Conservation (phyloP, 2,797 vertebrate species). For the Urocyon cinereoargenteus region DNA sequence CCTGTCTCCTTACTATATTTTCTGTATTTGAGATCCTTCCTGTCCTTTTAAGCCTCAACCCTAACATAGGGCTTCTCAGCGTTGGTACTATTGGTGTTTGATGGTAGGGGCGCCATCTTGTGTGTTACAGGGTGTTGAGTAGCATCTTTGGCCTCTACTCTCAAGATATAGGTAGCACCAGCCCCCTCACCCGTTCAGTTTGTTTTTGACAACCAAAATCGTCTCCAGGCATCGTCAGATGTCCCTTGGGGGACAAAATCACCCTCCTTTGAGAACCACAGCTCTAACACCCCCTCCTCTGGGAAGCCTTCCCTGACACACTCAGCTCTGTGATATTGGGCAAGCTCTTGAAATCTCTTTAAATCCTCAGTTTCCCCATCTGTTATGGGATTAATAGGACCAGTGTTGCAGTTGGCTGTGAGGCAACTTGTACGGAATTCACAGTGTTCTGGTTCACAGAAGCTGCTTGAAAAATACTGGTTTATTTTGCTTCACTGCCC, state of each 20-base stretch:
- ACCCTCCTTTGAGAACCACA: neutral
- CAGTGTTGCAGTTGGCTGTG: neutral
- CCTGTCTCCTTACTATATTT: neutral
- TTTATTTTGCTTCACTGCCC: neutral
- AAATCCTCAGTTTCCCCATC: neutral
- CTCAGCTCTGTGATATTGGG: neutral
- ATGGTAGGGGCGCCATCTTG: neutral
- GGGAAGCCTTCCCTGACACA: neutral
- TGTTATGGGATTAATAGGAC: neutral
- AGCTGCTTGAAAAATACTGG: neutral
- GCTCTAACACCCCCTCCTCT: neutral
- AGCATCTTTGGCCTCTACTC: neutral
- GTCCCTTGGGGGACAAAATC: neutral
- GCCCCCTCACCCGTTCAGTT: neutral
- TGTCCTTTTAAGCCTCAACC: neutral
- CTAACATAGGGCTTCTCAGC: neutral
- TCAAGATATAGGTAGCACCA: neutral
- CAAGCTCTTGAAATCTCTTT: neutral
- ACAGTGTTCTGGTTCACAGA: neutral
- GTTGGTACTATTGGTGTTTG: neutral
- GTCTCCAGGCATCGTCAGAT: neutral
- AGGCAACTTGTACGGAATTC: neutral
- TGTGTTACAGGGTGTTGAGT: neutral
- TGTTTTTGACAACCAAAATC: neutral
- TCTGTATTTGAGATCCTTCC: neutral